Percentiles rank a stretch among this genome's conserved stretches.
These are phyloP conservation scores for Scaptomyza parva DNA, from an alignment of 2,888 invertebrate species.

Conservation along the genomic window DNA sequence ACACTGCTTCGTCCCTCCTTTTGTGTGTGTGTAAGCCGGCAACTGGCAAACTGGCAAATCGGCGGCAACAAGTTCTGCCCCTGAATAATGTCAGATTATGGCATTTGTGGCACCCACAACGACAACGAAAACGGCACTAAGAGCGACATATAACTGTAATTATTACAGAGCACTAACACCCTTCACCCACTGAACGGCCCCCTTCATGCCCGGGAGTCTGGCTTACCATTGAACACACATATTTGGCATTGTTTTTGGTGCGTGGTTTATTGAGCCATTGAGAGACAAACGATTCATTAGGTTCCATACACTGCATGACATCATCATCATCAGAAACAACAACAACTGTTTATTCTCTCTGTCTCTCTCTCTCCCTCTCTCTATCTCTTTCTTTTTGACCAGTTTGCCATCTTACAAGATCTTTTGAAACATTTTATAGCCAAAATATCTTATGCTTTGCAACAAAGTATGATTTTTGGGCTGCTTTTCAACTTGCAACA, in stretches of 20 bases:
- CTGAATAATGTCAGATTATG: conserved; percentile 42
- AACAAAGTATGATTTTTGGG: background rate
- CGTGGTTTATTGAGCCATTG: conserved; percentile 32
- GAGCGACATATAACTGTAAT: conserved; percentile 75
- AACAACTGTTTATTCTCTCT: conserved; percentile 8
- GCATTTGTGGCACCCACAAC: conserved; percentile 70
- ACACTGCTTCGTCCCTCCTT: background rate
- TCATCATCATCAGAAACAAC: conserved; percentile 40
- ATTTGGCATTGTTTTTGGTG: conserved; percentile 31
- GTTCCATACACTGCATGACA: conserved; percentile 61
- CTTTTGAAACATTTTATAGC: too few species aligned
- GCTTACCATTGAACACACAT: conserved; percentile 31
- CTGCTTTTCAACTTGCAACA: background rate
- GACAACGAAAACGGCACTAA: too few species aligned
- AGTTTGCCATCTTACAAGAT: too few species aligned
- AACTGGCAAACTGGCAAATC: conserved; percentile 33
- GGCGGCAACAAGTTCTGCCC: conserved; percentile 34
- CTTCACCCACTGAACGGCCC: background rate
- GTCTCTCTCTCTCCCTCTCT: too few species aligned
- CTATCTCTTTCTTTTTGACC: too few species aligned
- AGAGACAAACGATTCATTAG: conserved; percentile 49
- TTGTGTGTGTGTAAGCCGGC: conserved; percentile 23
- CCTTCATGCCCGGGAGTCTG: conserved; percentile 27
- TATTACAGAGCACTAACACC: conserved; percentile 58
- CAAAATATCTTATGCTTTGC: too few species aligned